Evolutionary conservation across 92 coral and sea anemone species (phyloP), one percentile per base, ranked within the genome.

Genomic region (Heliopora coerulea): DNA sequence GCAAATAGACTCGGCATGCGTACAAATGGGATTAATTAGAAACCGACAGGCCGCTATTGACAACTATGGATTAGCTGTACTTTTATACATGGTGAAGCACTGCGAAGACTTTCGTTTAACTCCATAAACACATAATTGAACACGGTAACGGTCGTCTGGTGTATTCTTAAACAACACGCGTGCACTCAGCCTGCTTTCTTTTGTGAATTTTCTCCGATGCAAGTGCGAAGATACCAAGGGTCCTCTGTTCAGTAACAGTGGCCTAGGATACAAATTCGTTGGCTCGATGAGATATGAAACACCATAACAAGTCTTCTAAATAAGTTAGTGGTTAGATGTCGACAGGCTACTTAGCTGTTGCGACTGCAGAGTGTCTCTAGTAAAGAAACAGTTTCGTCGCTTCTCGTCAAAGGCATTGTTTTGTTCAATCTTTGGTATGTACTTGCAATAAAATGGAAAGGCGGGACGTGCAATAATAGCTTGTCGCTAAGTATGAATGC

Each of bases 401-500:
- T n/a, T n/a, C n/a, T n/a, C n/a, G n/a, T n/a, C n/a, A n/a, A n/a
- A n/a, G n/a, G n/a, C n/a, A n/a, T 68, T 59, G 46, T 68, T 68
- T 59, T 59, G 75, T 68, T 54, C 20, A 5, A 27, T 70, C 62
- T 52, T 70, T 70, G 27, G 77, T 54, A 35, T 52, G n/a, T 34
- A 24, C 4, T 39, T 31, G 62, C 34, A 52, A 7, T 31, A 52
- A 52, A 52, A 70, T 52, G 17, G 33, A 82, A 84, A 85, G 93
- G 83, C 86, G 85, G 82, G 86, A 83, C 81, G 81, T 63, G 59
- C 68, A 65, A 56, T 90, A 91, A 95, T 87, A 86, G 83, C 85
- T 82, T 75, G 83, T 82, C 86, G 95, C 86, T 88, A 83, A 91
- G 87, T 74, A 78, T 80, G 85, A 95, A 86, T 88, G 86, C 88